Evolutionary conservation across 2,797 vertebrate species (phyloP).

Genomic region (Halcyon badia): DNA sequence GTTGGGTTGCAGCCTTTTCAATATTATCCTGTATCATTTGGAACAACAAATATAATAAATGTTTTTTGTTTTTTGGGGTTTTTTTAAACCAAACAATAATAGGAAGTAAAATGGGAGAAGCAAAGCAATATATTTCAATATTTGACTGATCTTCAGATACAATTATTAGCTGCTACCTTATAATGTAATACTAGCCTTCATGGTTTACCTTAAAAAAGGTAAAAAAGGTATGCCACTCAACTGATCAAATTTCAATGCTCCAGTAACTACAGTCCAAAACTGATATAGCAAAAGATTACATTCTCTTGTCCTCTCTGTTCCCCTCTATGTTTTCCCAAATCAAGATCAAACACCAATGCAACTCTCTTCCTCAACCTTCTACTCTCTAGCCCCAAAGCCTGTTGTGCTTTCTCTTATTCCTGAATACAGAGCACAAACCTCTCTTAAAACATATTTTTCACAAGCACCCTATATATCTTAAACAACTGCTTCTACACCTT

Average conservation of each 20-base stretch:
- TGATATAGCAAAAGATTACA: not conserved
- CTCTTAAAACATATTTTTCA: not conserved
- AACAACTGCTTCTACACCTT: not conserved
- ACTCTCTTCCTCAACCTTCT: not conserved
- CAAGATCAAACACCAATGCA: not conserved
- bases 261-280: not conserved
- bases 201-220: not conserved
- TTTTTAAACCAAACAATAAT: not conserved
- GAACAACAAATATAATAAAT: not conserved
- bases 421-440: not conserved
- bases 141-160: not conserved
- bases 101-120: not conserved
- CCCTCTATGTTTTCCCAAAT: not conserved
- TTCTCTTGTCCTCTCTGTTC: not conserved
- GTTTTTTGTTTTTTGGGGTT: too few relatives aligned
- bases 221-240: not conserved
- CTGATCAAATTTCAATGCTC: not conserved
- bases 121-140: not conserved
- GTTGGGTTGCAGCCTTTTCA: not conserved
- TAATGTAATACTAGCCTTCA: not conserved
- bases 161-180: not conserved
- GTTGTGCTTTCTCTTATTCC: not conserved
- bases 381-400: not conserved
- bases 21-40: not conserved
- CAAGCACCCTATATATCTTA: not conserved